Percentiles rank a stretch among this genome's conserved stretches.
Evolutionary conservation across 2,797 vertebrate genomes (phyloP).

Genomic region (Phoeniculus purpureus): DNA sequence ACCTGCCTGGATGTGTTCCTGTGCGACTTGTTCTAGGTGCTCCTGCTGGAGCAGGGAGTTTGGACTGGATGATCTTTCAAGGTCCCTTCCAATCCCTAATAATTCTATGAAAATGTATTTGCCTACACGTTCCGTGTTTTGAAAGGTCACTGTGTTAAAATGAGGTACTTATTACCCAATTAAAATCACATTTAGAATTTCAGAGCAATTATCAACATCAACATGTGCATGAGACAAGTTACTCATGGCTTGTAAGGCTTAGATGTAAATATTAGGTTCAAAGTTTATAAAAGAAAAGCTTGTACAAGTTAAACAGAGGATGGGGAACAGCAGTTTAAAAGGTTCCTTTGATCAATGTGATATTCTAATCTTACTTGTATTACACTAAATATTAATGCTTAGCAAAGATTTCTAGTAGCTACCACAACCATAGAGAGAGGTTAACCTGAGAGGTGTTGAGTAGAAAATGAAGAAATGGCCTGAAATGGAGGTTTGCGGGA

Average conservation of each 20-base stretch:
- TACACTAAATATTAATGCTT: background rate
- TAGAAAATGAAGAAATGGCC: background rate
- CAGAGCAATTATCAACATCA: background rate
- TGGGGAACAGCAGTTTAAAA: background rate
- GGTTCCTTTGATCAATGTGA: background rate
- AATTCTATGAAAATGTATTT: too few species aligned
- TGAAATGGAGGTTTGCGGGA: background rate
- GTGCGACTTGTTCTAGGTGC: too few species aligned
- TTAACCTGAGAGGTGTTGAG: background rate
- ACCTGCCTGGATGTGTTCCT: too few species aligned
- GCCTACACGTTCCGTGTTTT: background rate
- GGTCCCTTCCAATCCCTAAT: too few species aligned
- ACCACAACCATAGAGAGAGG: too few species aligned
- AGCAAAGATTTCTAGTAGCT: background rate
- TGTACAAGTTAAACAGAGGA: background rate
- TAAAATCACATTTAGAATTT: background rate
- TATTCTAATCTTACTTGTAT: background rate
- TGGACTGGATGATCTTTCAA: too few species aligned
- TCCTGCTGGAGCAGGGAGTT: too few species aligned
- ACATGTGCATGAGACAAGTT: background rate
- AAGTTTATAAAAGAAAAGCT: background rate
- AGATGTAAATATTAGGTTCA: background rate
- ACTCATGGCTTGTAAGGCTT: background rate
- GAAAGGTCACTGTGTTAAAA: background rate
- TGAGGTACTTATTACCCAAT: accelerated